Evolutionary conservation across 2,888 invertebrate genomes (phyloP), one percentile per base, ranked within the genome.

Genomic region (Drosophila rubida): DNA sequence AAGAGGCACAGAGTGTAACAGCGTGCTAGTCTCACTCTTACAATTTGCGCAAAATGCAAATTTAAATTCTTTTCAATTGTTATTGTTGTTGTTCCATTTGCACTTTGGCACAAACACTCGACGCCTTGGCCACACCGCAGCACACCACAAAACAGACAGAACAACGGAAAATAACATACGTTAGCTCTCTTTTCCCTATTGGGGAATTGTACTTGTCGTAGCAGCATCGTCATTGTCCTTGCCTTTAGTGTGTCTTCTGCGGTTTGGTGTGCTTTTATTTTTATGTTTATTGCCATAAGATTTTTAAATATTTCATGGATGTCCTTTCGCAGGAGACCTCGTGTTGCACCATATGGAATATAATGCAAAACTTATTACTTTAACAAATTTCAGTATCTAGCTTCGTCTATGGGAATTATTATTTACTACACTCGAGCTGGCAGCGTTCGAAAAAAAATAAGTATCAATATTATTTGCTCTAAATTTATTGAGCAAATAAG

Each of bases 61-160:
- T 89, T 90, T 90, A 89, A 88, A 89, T 90, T 89, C 90, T 80
- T 78, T 90, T 88, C 89, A 81, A 83, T 89, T 90, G 88, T 89
- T 90, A 88, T 88, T 87, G 70, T 86, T 85, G 70, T 65, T 82
- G 83, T 87, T 85, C 80, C 79, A 87, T 84, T 87, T 85, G 87
- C 89, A 78, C 80, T 82, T 81, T 73, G 85, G 81, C 85, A 81
- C 69, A 80, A 78, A 58, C 75, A 72, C 68, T 78, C 87, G 68
- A 68, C 84, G 86, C 69, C 82, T 81, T 69, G 73, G 69, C 62
- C 60, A 57, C 54, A 68, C 41, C 49, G 41, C 30, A 49, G 30
- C 35, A 14, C 39, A 55, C 37, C 45, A 30, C 45, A 25, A 50
- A 37, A 51, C 22, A 45, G 66, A 63, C 68, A 78, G 57, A 76